phyloP scores from a whole-genome alignment of 2,797 vertebrate genomes.

The Schizopygopsis malacanthus region DNA sequence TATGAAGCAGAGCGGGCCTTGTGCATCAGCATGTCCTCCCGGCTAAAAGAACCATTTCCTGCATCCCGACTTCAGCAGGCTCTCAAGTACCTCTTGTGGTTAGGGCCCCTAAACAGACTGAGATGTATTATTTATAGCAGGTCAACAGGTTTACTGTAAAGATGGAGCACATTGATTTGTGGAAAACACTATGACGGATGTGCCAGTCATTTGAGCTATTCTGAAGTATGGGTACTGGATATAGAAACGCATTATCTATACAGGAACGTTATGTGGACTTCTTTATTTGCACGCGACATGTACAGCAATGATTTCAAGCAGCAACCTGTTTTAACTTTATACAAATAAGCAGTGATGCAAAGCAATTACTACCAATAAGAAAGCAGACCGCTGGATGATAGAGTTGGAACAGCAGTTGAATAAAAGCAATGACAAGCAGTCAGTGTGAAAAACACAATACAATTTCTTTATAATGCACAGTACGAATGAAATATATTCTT shows the following conservation, averaged over 20 bases:
- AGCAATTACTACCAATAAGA: neutral
- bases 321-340: neutral
- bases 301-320: neutral
- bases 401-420: neutral
- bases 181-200: slow-evolving; percentile 61
- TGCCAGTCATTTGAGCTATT: neutral
- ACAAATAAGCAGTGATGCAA: neutral
- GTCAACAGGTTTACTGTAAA: slow-evolving; percentile 73
- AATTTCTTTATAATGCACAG: neutral
- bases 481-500: neutral
- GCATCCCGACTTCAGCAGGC: slow-evolving; percentile 62
- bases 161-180: slow-evolving; percentile 76
- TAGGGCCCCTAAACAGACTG: slow-evolving; percentile 61
- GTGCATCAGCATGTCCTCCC: slow-evolving; percentile 67
- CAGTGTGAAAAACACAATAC: neutral
- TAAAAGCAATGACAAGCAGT: neutral
- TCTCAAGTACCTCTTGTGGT: slow-evolving; percentile 80
- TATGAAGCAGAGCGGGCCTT: slow-evolving; percentile 59
- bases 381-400: neutral
- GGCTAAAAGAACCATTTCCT: slow-evolving; percentile 76
- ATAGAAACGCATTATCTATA: neutral
- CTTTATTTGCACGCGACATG: neutral
- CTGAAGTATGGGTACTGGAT: neutral
- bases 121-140: slow-evolving; percentile 81
- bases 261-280: neutral